phyloP scores from a whole-genome alignment of 30 jellyfish, hydroid and myxozoan genomes.

The Clytia hemisphaerica region DNA sequence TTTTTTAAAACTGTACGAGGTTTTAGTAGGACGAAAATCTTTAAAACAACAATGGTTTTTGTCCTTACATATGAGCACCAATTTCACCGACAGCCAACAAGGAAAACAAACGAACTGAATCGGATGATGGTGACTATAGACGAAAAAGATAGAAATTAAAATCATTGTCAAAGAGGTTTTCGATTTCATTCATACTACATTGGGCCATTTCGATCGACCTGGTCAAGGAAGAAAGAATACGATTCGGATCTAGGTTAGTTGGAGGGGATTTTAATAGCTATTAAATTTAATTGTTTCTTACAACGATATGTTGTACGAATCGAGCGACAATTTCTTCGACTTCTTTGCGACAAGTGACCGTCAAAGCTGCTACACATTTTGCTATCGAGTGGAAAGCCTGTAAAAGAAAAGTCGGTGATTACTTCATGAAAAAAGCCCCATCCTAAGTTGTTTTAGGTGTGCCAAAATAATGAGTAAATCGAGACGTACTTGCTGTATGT shows the following conservation, averaged over 20 bases:
- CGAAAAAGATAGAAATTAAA: not conserved
- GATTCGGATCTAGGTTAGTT: no score
- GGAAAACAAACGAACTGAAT: slow-evolving; percentile 66
- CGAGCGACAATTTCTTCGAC: slow-evolving; percentile 55
- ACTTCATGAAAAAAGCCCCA: no score
- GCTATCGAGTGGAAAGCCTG: slow-evolving; percentile 94
- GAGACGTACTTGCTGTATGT: no score
- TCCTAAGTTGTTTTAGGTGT: no score
- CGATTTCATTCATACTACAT: no score
- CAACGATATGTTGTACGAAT: slow-evolving; percentile 64
- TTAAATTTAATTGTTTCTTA: not conserved
- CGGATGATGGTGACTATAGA: slow-evolving; percentile 65
- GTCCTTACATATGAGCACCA: slow-evolving; percentile 82
- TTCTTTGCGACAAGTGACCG: slow-evolving; percentile 69
- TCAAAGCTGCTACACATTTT: slow-evolving; percentile 83
- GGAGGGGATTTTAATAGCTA: not conserved
- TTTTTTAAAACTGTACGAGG: no score
- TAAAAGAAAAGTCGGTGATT: not conserved
- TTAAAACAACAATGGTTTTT: no score
- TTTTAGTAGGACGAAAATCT: no score
- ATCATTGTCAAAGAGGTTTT: no score
- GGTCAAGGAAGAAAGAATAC: no score
- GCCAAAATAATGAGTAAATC: no score
- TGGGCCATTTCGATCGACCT: no score
- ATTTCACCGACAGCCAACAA: slow-evolving; percentile 87